phyloP scores from a whole-genome alignment of 2,888 invertebrate species.

The Lasius fuliginosus region DNA sequence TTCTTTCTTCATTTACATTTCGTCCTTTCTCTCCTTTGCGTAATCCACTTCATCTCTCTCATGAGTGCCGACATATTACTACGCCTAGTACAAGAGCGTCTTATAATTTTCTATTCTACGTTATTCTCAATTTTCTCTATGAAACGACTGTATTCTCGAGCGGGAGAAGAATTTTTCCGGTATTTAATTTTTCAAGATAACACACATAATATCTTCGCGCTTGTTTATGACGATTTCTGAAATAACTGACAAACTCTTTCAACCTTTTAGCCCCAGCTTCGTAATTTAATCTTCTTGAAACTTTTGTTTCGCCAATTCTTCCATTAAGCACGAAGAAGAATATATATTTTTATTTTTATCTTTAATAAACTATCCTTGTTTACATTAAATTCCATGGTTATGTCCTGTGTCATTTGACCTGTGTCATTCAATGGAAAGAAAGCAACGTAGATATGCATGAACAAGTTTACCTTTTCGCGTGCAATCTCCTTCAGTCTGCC shows the following conservation, averaged over 20 bases:
- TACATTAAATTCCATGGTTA: neutral
- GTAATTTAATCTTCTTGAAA: neutral
- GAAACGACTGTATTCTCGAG: neutral
- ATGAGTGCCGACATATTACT: conserved; percentile 69
- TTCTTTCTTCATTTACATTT: conserved; percentile 21
- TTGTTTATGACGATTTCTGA: neutral
- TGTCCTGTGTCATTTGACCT: neutral
- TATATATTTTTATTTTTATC: neutral
- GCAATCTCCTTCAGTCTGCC: neutral
- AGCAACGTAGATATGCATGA: too few species aligned
- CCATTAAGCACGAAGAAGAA: neutral
- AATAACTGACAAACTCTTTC: neutral
- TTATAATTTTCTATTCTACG: conserved; percentile 54
- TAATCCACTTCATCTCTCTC: conserved; percentile 72
- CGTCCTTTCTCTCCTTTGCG: conserved; percentile 43
- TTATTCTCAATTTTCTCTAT: conserved; percentile 30
- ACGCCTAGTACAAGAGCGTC: neutral
- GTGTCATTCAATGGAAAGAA: too few species aligned
- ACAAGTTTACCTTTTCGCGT: neutral
- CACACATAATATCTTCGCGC: neutral
- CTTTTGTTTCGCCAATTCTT: neutral
- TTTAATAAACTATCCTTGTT: neutral
- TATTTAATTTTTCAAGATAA: conserved; percentile 6
- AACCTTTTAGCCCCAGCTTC: neutral
- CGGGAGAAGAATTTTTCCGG: neutral